Evolutionary conservation across 2,888 invertebrate species (phyloP), one percentile per base, ranked within the genome.

Genomic region (Phaonia tiefii): DNA sequence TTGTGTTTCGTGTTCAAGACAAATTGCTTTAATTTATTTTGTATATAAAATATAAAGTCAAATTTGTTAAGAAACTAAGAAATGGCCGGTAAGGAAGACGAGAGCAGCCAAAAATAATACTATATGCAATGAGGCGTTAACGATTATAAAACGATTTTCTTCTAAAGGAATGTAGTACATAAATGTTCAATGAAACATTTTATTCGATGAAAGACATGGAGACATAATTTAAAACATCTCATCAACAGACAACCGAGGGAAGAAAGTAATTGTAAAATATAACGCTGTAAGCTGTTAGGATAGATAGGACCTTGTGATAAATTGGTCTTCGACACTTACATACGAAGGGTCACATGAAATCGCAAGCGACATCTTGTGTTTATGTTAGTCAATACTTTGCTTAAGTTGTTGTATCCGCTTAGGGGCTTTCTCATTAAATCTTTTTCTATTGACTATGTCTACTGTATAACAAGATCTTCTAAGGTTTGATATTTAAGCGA

Each of bases 21-120:
- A 63, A 63, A 63, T 63, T 63, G 22, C 39, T 63, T 63, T 63
- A 63, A 63, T 63, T 63, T 42, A 63, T 60, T 60, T 39, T 39
- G n/a, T 63, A 63, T 22, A 63, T 15, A 60, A 17, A 51, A 51
- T 22, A 51, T 31, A 31, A 5, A 31, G 31, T 8, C 31, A 3
- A 31, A 31, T 31, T 31, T 31, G 31, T 31, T 31, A 8, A 31
- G 31, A 31, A 31, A 31, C 31, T 5, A 31, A 31, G 8, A 49
- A 49, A 49, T 49, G 8, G 10, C 20, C 20, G 20, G 4, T 13
- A 25, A 31, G 8, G 31, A 31, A 31, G n/a, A n/a, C n/a, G 44
- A 44, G 46, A 25, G 15, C 0, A 46, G 20, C 17, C 22, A 49
- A 17, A 10, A n/a, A 17, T 8, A 49, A 66, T 17, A 49, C 25